These are phyloP conservation scores for Heliangelus exortis DNA, from an alignment of 2,797 vertebrate genomes.

Conservation along the genomic window DNA sequence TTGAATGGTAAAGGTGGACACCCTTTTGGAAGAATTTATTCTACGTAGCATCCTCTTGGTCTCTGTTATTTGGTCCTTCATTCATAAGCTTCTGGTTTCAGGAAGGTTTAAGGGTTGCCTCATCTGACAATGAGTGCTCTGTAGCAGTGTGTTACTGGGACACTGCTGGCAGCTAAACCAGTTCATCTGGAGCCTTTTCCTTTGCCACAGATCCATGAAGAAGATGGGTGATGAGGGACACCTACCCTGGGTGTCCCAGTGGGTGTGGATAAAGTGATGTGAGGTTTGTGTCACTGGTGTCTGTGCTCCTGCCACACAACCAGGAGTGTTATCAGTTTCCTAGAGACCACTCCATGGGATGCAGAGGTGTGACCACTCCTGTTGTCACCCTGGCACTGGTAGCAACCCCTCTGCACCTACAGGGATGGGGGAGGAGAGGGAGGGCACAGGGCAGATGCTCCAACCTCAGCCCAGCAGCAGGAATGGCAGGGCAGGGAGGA, in stretches of 20 bases:
- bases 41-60: not conserved
- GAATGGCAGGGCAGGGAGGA: accelerated
- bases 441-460: not conserved
- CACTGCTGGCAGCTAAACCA: not conserved
- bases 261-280: not conserved
- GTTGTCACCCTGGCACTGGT: not conserved
- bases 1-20: too few species aligned
- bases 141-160: not conserved
- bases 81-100: not conserved
- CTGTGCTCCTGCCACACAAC: not conserved
- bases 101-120: not conserved
- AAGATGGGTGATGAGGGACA: not conserved
- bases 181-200: not conserved
- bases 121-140: not conserved
- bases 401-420: not conserved
- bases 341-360: not conserved
- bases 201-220: not conserved
- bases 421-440: not conserved
- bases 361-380: not conserved
- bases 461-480: too few species aligned
- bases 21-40: not conserved
- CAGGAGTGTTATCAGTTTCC: not conserved
- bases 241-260: accelerated
- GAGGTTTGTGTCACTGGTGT: not conserved
- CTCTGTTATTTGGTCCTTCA: not conserved